Base-by-base conservation (phyloP, 2,113 vertebrate genomes). In the Gymnarchus niloticus region DNA sequence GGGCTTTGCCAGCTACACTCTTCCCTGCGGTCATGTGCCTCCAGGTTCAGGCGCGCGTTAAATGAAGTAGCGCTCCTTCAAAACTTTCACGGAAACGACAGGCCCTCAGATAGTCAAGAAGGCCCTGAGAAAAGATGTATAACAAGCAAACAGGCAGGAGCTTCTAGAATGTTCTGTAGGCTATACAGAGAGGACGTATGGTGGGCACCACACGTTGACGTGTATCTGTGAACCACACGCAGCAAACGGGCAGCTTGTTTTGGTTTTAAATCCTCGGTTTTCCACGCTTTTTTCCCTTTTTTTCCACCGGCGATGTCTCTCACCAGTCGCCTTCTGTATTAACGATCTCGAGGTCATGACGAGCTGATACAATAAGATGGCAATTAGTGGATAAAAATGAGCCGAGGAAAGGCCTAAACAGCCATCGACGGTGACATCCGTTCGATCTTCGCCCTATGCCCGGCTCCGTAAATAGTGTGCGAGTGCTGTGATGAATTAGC, bases 311-410 rank as follows among this genome's bases (percentile, higher is more conserved):
- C 6, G 6, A 56, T 1, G 23, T 65, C 59, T 21, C 59, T 25
- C n/a, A 73, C 12, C 25, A 12, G 28, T 48, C 17, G 14, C 37
- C 21, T 73, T 28, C 83, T 0, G 73, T 81, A 56, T 85, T 19
- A 51, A 56, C 25, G 8, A 48, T 56, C 73, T 28, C 28, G 1
- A 57, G 28, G 51, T 85, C 49, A 52, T 41, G 51, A 85, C 37
- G 84, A 54, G 33, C 84, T 23, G 84, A 57, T 56, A 77, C 17
- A 85, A 76, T 14, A 78, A 56, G 51, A 78, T 46, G 33, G 65
- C 25, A 85, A 77, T 76, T 51, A 77, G 28, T 57, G 73, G 56
- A 85, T 52, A 85, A 77, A 85, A 78, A 56, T 77, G 41, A 33
- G 28, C 49, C 33, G 49, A 54, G 81, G 19, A 23, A 78, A 85